Evolutionary conservation across 2,113 vertebrate species (phyloP).

Genomic region (Irena cyanogastra): DNA sequence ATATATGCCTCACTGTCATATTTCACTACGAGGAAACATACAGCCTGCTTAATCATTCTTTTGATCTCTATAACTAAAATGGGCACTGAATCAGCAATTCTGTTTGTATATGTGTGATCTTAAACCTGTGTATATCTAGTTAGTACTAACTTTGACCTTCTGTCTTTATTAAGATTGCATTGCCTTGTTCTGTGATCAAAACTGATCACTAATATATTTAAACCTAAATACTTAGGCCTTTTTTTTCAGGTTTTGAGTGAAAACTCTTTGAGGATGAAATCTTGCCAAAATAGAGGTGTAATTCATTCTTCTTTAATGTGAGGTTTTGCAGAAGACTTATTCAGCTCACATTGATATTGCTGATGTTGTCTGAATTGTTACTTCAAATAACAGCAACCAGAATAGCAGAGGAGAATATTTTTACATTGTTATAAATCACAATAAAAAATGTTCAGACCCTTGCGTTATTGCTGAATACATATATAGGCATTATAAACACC

Average conservation of each 20-base stretch:
- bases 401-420: background rate
- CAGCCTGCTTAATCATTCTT: background rate
- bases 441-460: background rate
- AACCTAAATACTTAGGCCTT: background rate
- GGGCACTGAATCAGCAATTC: background rate
- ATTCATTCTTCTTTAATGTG: background rate
- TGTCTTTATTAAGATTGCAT: background rate
- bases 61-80: background rate
- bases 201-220: background rate
- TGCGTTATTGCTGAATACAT: background rate
- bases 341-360: background rate
- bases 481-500: background rate
- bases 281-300: background rate
- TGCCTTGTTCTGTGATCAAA: rapidly evolving
- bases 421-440: slow-evolving; percentile 15
- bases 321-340: background rate
- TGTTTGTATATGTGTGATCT: background rate
- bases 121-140: background rate
- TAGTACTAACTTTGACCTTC: background rate
- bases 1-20: background rate
- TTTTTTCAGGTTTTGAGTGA: background rate
- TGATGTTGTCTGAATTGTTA: background rate
- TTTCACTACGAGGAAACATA: background rate
- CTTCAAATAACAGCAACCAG: background rate
- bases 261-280: background rate